A percentile compares a stretch with the other conserved stretches of the same genome.
These are phyloP conservation scores for Cyprinus carpio DNA, from an alignment of 2,113 vertebrate species.

Conservation along the genomic window DNA sequence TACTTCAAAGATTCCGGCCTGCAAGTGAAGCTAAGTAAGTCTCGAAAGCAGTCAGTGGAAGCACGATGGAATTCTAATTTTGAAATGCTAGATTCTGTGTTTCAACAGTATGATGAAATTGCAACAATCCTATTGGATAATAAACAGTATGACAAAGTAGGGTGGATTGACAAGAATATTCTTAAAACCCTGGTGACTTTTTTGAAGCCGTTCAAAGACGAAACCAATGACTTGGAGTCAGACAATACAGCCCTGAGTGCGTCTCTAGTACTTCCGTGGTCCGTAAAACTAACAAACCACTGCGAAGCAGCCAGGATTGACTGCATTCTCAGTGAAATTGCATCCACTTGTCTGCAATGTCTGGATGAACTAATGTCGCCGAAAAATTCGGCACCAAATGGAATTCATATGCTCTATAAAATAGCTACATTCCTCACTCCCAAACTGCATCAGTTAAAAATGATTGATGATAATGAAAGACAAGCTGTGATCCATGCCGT, in stretches of 20 bases:
- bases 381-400: not conserved
- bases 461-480: no score
- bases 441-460: not conserved
- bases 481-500: no score
- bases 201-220: not conserved
- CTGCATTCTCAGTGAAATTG: no score
- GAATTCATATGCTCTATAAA: conserved; percentile 2
- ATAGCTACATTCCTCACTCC: not conserved
- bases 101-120: not conserved
- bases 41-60: not conserved
- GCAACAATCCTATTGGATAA: no score
- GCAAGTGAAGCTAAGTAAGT: not conserved
- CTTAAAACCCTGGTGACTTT: not conserved
- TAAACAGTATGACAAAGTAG: no score
- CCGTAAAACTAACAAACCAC: no score
- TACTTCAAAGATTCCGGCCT: not conserved
- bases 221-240: not conserved
- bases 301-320: no score
- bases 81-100: not conserved
- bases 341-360: not conserved
- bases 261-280: no score
- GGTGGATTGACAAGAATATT: no score
- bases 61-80: not conserved
- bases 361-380: not conserved
- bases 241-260: no score